These are phyloP conservation scores for Automeris io DNA, from an alignment of 2,888 invertebrate species.

Conservation along the genomic window DNA sequence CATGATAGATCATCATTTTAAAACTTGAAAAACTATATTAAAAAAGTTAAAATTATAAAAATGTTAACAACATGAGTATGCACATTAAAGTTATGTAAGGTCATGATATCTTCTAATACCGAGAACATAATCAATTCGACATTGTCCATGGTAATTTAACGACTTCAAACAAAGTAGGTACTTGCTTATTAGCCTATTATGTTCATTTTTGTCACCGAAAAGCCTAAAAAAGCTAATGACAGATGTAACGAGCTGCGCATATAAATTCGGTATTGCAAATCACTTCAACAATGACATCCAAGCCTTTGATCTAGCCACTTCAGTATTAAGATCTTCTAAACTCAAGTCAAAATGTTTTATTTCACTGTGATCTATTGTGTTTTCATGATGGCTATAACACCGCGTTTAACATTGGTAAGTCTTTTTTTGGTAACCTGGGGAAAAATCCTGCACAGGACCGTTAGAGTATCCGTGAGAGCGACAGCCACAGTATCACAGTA, in stretches of 20 bases:
- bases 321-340: conserved; percentile 1
- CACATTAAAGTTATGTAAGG: neutral
- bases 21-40: no score
- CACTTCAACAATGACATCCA: conserved; percentile 13
- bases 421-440: no score
- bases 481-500: no score
- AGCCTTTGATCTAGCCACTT: conserved; percentile 11
- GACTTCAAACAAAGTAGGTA: conserved; percentile 1
- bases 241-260: conserved; percentile 15
- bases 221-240: conserved; percentile 11
- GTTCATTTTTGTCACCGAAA: neutral
- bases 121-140: neutral
- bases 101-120: neutral
- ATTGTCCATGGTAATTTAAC: conserved; percentile 5
- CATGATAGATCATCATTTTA: no score
- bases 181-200: conserved; percentile 3
- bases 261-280: conserved; percentile 22
- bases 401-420: conserved; percentile 34
- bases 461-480: no score
- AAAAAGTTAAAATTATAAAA: no score
- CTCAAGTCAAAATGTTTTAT: conserved; percentile 32
- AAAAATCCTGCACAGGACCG: no score
- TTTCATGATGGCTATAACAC: conserved; percentile 27
- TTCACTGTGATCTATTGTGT: conserved; percentile 25
- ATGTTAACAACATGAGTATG: neutral